These are phyloP conservation scores for Carassius gibelio DNA, from an alignment of 2,113 vertebrate genomes.

Conservation along the genomic window DNA sequence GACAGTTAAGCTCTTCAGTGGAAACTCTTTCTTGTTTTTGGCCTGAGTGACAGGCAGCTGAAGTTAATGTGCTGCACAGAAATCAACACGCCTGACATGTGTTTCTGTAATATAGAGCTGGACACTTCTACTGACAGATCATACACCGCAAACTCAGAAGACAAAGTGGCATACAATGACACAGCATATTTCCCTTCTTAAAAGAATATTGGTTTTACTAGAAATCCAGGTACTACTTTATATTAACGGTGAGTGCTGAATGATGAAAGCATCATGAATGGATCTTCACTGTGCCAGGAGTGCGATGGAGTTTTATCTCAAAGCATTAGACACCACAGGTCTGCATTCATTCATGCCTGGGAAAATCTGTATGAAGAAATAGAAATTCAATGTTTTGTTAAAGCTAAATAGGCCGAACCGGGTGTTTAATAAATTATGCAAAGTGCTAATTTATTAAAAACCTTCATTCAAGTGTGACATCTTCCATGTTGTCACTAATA, in stretches of 20 bases:
- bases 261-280: constrained; percentile 18
- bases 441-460: not conserved
- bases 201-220: not conserved
- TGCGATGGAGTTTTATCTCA: too few species aligned
- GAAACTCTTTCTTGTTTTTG: constrained; percentile 1
- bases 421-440: not conserved
- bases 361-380: not conserved
- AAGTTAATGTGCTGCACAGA: constrained; percentile 29
- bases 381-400: not conserved
- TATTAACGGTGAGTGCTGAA: not conserved
- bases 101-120: not conserved
- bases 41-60: constrained; percentile 27
- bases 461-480: constrained; percentile 13
- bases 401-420: not conserved
- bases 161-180: constrained; percentile 11
- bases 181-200: constrained; percentile 18
- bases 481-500: constrained; percentile 26
- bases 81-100: constrained; percentile 16
- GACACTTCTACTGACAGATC: constrained; percentile 44
- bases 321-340: not conserved
- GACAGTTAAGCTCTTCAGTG: constrained; percentile 40
- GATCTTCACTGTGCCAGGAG: not conserved
- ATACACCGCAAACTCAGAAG: constrained; percentile 19
- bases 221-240: not conserved
- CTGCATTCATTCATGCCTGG: not conserved